Base-by-base conservation (phyloP, 37 sponge, comb jelly and placozoan genomes). In the Mnemiopsis leidyi region DNA sequence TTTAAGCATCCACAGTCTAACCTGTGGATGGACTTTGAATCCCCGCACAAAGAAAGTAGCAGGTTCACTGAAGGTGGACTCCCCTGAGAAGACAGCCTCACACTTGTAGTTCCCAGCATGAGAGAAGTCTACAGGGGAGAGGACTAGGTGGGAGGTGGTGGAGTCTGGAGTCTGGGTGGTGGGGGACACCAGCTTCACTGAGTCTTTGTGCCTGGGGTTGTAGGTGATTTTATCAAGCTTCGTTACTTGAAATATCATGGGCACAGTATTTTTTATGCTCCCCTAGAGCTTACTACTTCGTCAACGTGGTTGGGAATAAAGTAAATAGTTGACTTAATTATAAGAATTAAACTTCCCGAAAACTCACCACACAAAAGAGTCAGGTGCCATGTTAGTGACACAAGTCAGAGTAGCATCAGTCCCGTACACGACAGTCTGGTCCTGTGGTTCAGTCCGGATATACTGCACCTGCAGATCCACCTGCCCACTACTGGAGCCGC, bases 181-280 rank as follows among this genome's bases (percentile, higher is more conserved):
- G 40, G 90, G 40, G 29, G 90, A 39, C 0, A 28, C 13, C 30
- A 85, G 2, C 26, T 23, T 2, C 0, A 25, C 23, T 23, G 20
- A 28, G 0, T 85, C 90, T 85, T 85, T 85, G 48, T 39, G 39
- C 90, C 90, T 85, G 90, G 90, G 39, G 24, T 18, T 48, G n/a
- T n/a, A n/a, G n/a, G n/a, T n/a, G n/a, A n/a, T n/a, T n/a, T n/a
- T n/a, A n/a, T n/a, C n/a, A n/a, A n/a, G n/a, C n/a, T n/a, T n/a
- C n/a, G n/a, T n/a, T n/a, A n/a, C n/a, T n/a, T n/a, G n/a, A n/a
- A n/a, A n/a, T n/a, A n/a, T n/a, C n/a, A n/a, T n/a, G n/a, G n/a
- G n/a, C n/a, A n/a, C n/a, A n/a, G n/a, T n/a, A n/a, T n/a, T n/a
- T n/a, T n/a, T n/a, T n/a, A n/a, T n/a, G n/a, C n/a, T n/a, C n/a